These are phyloP conservation scores for Engraulis encrasicolus DNA, from an alignment of 2,113 vertebrate genomes.

Conservation along the genomic window DNA sequence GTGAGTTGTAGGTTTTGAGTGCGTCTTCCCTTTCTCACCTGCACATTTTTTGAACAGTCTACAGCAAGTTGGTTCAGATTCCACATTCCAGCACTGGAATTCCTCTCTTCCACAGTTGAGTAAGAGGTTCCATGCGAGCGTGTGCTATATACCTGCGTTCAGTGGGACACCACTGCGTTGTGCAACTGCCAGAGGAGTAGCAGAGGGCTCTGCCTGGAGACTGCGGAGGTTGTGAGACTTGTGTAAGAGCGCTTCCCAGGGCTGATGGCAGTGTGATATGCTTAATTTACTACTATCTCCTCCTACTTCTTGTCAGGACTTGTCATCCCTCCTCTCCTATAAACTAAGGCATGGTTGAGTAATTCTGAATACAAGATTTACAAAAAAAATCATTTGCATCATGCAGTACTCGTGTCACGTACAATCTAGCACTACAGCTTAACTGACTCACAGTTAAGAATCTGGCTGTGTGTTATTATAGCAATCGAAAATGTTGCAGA, in stretches of 20 bases:
- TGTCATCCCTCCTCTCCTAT: not conserved
- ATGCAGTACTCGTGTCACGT: not conserved
- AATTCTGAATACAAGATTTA: not conserved
- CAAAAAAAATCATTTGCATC: not conserved
- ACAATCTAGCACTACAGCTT: not conserved
- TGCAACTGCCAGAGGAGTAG: not conserved
- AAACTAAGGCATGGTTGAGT: not conserved
- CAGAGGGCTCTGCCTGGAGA: not conserved
- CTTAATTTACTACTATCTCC: not conserved
- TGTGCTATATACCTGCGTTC: too few relatives aligned
- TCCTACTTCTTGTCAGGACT: not conserved
- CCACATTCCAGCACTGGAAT: conserved; percentile 47
- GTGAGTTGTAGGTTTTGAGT: conserved; percentile 35
- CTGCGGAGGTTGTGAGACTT: not conserved
- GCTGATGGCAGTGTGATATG: not conserved
- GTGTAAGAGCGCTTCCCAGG: not conserved
- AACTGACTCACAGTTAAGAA: not conserved
- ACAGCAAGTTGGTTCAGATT: conserved; percentile 58
- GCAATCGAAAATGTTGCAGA: not conserved
- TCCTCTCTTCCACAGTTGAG: not conserved
- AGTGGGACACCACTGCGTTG: conserved; percentile 15
- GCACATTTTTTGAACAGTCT: conserved; percentile 19
- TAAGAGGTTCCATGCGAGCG: too few relatives aligned
- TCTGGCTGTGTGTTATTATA: not conserved
- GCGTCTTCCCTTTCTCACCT: conserved; percentile 31